These are phyloP conservation scores for Stratiolaelaps scimitus DNA, from an alignment of 1,140 invertebrate genomes.

Conservation along the genomic window DNA sequence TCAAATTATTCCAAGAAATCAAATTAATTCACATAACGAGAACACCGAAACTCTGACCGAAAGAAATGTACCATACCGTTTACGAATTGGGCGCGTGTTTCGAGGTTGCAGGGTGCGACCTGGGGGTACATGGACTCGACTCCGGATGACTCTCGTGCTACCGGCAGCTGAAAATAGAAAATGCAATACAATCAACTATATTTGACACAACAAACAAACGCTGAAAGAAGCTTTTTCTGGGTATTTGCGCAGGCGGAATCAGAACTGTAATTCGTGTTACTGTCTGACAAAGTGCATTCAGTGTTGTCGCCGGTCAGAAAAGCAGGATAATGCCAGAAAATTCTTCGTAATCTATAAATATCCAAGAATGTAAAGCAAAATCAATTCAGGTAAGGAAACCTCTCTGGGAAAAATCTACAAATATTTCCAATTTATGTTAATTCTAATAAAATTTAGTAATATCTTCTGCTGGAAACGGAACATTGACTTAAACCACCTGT, in stretches of 20 bases:
- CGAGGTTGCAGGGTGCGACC: neutral
- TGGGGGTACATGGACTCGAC: slow-evolving; percentile 15
- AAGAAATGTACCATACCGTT: too few species aligned
- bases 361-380: neutral
- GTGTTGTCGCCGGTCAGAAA: too few species aligned
- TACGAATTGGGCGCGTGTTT: neutral
- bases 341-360: neutral
- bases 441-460: neutral
- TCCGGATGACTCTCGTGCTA: neutral
- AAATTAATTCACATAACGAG: too few species aligned
- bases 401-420: neutral
- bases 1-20: too few species aligned
- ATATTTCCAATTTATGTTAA: neutral
- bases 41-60: too few species aligned
- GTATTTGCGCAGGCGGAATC: neutral
- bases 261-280: neutral
- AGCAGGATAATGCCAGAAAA: too few species aligned
- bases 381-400: neutral
- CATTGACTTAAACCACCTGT: too few species aligned
- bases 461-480: too few species aligned
- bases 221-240: neutral
- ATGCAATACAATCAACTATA: too few species aligned
- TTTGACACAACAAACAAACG: too few species aligned
- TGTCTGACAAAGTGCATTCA: neutral
- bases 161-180: slow-evolving; percentile 13